These are phyloP conservation scores for Tetranychus piercei DNA, from an alignment of 2,888 invertebrate species.

Conservation along the genomic window DNA sequence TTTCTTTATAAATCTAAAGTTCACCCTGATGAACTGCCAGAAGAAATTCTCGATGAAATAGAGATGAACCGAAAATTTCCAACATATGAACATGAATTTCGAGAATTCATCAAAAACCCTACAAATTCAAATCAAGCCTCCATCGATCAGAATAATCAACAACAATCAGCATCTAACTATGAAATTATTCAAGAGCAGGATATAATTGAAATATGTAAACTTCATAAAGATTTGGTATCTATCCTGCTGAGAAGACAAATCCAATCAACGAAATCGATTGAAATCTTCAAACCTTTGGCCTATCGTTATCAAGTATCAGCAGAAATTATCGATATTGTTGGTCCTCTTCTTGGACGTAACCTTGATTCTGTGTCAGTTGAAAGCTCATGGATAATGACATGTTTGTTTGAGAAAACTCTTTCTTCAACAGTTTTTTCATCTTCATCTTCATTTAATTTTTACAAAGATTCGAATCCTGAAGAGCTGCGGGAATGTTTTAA, in stretches of 20 bases:
- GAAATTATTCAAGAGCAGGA: conserved; percentile 26
- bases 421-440: background rate
- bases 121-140: background rate
- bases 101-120: conserved; percentile 29
- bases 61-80: conserved; percentile 34
- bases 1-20: conserved; percentile 31
- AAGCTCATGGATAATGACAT: conserved; percentile 29
- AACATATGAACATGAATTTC: conserved; percentile 33
- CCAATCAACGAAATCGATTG: background rate
- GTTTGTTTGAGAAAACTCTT: background rate
- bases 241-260: background rate
- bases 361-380: conserved; percentile 28
- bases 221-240: background rate
- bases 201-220: background rate
- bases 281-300: background rate
- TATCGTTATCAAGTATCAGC: conserved; percentile 1
- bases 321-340: background rate
- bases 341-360: conserved; percentile 5
- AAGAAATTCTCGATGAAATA: conserved; percentile 32
- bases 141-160: background rate
- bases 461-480: conserved; percentile 58
- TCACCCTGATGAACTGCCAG: conserved; percentile 32
- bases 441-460: conserved; percentile 44
- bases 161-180: background rate
- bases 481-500: conserved; percentile 55